phyloP scores from a whole-genome alignment of 1,140 invertebrate genomes.

The Brachionus asplanchnoidis region DNA sequence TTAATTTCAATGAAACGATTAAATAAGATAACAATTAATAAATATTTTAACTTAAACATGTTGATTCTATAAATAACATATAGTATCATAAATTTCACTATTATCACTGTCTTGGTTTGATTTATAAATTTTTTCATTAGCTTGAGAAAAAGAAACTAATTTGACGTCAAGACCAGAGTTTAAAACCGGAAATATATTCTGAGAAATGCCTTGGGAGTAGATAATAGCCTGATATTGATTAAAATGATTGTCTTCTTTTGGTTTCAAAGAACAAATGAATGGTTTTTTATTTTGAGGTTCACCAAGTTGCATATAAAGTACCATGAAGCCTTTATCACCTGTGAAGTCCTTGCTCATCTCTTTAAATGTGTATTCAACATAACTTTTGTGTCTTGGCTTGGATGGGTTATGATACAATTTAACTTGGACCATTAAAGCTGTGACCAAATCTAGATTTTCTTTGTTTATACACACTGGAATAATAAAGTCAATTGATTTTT shows the following conservation, averaged over 20 bases:
- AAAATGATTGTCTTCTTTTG: background rate
- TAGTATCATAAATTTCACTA: background rate
- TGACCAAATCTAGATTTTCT: background rate
- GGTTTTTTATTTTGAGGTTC: background rate
- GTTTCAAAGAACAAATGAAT: background rate
- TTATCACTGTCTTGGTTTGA: background rate
- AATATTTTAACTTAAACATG: background rate
- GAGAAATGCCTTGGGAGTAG: background rate
- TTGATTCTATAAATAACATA: background rate
- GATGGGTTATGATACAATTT: background rate
- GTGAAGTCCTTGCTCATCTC: background rate
- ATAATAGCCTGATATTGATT: background rate
- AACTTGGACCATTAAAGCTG: conserved; percentile 16
- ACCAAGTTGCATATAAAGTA: conserved; percentile 18
- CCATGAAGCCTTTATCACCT: background rate
- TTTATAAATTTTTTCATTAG: background rate
- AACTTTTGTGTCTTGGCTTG: background rate
- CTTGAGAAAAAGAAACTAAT: background rate
- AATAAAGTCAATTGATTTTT: background rate
- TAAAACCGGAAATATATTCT: background rate
- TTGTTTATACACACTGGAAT: background rate
- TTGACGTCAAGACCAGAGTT: background rate
- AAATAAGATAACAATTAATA: background rate
- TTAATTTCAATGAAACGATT: background rate
- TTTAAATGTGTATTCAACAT: background rate